Base-by-base conservation (phyloP, 2,797 vertebrate genomes). In the Gambusia yucatana region DNA sequence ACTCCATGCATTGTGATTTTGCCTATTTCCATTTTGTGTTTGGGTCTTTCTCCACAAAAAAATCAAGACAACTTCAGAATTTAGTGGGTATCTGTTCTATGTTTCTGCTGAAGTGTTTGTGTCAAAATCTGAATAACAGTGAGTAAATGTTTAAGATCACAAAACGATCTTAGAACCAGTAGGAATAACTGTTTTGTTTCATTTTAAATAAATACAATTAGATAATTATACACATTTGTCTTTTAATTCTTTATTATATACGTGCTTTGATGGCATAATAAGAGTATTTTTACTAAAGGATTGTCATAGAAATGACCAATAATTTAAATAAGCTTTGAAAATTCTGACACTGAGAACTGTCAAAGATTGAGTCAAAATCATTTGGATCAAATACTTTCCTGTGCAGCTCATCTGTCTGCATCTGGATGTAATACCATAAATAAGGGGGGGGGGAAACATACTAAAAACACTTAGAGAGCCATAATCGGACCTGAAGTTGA, bases 331-430 rank as follows among this genome's bases (percentile, higher is more conserved):
- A 57, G n/a, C n/a, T 28, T 11, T 57, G 1, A 57, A 11, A 11
- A n/a, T 57, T 13, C n/a, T 57, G 55, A 57, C 22, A 28, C 9
- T 57, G n/a, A 28, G 0, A 13, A 57, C 4, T 57, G 55, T 61
- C 59, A 14, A 33, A 33, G 14, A 61, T 33, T 33, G 30, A 61
- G 57, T 61, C 13, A 28, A 14, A 61, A 14, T 30, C 16, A 14
- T 61, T 59, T 59, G 11, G 10, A 30, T 3, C 36, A 71, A 25
- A 55, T 65, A 57, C 30, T 25, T 82, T 63, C 20, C 63, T 72
- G 16, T 52, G 74, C 50, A 72, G 39, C 55, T 82, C 86, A 87
- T 83, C 75, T 88, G 83, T 82, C 39, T 73, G 30, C 77, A 90
- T 80, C 82, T 82, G 61, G 28, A 59, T 67, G 63, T 74, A 55